Evolutionary conservation across 2,797 vertebrate genomes (phyloP).

Genomic region (Bothrops alternatus): DNA sequence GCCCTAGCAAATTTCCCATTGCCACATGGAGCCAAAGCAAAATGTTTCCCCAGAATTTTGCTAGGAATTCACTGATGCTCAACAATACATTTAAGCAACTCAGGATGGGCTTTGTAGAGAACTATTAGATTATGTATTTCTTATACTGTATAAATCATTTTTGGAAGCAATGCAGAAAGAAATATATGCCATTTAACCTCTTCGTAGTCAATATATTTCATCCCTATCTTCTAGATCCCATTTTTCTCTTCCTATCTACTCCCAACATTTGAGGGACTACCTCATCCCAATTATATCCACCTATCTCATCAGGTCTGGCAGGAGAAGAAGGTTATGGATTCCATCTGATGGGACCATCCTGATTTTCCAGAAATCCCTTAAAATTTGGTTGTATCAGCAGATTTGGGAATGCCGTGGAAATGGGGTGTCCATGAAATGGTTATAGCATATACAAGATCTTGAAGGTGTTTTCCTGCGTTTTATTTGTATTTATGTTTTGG

Average conservation of each 20-base stretch:
- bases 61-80: too few species aligned
- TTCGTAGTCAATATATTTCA: neutral
- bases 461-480: neutral
- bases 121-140: too few species aligned
- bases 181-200: neutral
- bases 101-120: too few species aligned
- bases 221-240: neutral
- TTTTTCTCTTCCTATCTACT: neutral
- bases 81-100: too few species aligned
- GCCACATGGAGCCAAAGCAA: too few species aligned
- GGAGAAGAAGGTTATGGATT: neutral
- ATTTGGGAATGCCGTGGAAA: neutral
- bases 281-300: neutral
- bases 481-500: neutral
- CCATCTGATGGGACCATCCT: neutral
- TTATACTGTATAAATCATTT: neutral
- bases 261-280: neutral
- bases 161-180: neutral
- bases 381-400: neutral
- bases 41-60: too few species aligned
- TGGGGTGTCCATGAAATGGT: neutral
- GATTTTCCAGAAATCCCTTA: neutral
- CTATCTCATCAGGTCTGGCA: neutral
- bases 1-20: too few species aligned
- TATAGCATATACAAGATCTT: neutral